Evolutionary conservation across 2,888 invertebrate genomes (phyloP), one percentile per base, ranked within the genome.

Genomic region (Brenthis hecate): DNA sequence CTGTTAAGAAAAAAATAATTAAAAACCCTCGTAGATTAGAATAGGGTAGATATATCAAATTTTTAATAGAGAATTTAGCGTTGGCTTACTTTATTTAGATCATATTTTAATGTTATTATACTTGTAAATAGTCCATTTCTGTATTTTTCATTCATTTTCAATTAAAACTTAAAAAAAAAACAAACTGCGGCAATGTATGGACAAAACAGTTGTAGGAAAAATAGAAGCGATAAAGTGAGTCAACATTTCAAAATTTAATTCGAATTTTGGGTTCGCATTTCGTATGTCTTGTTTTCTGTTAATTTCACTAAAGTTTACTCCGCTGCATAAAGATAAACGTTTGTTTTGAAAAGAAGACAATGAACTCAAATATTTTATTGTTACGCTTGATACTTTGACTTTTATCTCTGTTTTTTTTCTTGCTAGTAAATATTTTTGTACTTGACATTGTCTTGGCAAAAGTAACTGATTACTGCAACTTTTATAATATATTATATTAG

Each of bases 121-220:
- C n/a, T 58, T 48, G 2, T 60, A 60, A 28, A 48, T 50, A 60
- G 11, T 48, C 47, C 3, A 28, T n/a, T n/a, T 50, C 48, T 28
- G 28, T 6, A n/a, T 6, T 5, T 60, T 36, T 36, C 36, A 36
- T 57, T 50, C 16, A 54, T 62, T 47, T 53, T 28, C 2, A 14
- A 32, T 13, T 16, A 16, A 51, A 56, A 28, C 28, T 36, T 13
- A 43, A 13, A 64, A 32, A 32, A 57, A 19, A 56, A 54, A 32
- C 66, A 94, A 93, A 85, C 94, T 94, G 94, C 94, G 94, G 85
- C 94, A 94, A 91, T 94, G 94, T 85, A 93, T 94, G 87, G 94
- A 94, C 87, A 93, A 94, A 85, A 85, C 91, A 74, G 87, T 93
- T 78, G 86, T 86, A 76, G 92, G 83, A 81, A 90, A 89, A 82